phyloP scores from a whole-genome alignment of 2,797 vertebrate genomes.

The Alcedo atthis region DNA sequence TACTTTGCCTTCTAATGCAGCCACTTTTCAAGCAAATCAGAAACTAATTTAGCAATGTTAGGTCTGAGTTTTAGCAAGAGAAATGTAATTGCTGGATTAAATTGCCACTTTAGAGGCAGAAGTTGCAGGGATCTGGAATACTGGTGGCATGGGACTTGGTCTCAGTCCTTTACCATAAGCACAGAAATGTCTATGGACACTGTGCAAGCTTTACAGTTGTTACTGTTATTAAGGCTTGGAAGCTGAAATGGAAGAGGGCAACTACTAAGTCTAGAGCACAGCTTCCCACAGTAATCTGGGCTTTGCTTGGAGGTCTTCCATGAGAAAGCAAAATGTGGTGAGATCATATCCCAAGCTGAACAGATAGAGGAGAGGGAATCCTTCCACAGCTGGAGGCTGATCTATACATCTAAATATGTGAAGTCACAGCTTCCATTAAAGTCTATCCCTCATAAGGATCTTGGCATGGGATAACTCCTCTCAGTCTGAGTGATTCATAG shows the following conservation, averaged over 20 bases:
- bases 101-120: neutral
- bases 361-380: constrained; percentile 38
- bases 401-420: constrained; percentile 41
- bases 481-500: constrained; percentile 16
- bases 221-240: neutral
- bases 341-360: constrained; percentile 38
- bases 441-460: neutral
- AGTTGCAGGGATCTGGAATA: neutral
- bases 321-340: neutral
- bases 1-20: neutral
- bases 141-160: neutral
- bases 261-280: neutral
- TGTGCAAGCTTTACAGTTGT: neutral
- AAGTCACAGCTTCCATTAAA: constrained; percentile 33
- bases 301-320: constrained; percentile 33
- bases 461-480: neutral
- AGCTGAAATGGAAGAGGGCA: neutral
- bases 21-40: neutral
- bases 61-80: neutral
- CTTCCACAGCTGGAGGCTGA: constrained; percentile 16
- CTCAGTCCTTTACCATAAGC: neutral
- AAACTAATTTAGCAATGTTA: neutral
- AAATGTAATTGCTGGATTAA: neutral
- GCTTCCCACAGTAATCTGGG: neutral
- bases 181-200: neutral